These are phyloP conservation scores for Porites lutea DNA, from an alignment of 64 coral and sea anemone species.

Conservation along the genomic window DNA sequence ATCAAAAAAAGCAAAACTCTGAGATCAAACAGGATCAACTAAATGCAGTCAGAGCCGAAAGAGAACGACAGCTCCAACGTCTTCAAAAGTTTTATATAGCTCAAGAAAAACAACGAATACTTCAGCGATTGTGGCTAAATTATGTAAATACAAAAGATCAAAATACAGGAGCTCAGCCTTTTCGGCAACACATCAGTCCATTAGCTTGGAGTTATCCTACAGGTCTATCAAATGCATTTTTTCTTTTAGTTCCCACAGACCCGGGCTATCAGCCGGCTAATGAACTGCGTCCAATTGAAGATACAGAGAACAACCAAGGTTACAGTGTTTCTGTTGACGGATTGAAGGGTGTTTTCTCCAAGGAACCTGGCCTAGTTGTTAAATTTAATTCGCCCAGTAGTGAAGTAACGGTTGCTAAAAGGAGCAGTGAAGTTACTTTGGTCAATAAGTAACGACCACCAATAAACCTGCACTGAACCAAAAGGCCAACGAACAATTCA, in stretches of 20 bases:
- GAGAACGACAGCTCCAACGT: not conserved
- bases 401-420: constrained; percentile 26
- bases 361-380: constrained; percentile 6
- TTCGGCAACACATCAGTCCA: not conserved
- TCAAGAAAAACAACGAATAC: not conserved
- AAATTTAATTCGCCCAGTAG: constrained; percentile 21
- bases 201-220: not conserved
- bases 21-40: not conserved
- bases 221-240: not conserved
- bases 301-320: not conserved
- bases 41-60: not conserved
- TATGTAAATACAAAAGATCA: not conserved
- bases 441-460: not conserved
- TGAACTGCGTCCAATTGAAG: not conserved
- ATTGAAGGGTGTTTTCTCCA: constrained; percentile 23
- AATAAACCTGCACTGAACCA: not conserved
- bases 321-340: constrained; percentile 35
- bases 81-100: not conserved
- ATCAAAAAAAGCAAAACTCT: not conserved
- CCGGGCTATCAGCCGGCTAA: not conserved
- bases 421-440: not conserved
- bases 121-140: not conserved
- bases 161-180: not conserved
- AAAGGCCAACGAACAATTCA: no score
- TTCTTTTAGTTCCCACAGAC: not conserved